Evolutionary conservation across 2,888 invertebrate genomes (phyloP).

Genomic region (Cantharis nigra): DNA sequence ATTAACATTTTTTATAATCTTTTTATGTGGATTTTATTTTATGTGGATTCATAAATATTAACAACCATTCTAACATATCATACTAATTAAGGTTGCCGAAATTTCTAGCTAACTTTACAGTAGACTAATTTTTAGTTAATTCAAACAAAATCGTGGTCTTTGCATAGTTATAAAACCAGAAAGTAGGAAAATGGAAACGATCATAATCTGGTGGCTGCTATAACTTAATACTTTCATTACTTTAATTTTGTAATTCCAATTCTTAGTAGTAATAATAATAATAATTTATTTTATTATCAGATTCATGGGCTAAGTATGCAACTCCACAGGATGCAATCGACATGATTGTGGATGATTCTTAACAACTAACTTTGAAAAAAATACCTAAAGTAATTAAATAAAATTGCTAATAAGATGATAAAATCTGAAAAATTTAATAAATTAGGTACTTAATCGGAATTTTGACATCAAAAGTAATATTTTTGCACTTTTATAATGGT

Average conservation of each 20-base stretch:
- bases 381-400: background rate
- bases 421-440: background rate
- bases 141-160: too few relatives aligned
- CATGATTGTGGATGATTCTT: conserved; percentile 62
- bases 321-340: conserved; percentile 70
- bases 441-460: background rate
- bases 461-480: background rate
- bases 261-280: background rate
- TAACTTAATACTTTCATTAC: background rate
- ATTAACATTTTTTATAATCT: background rate
- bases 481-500: background rate
- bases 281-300: conserved; percentile 17
- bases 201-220: too few relatives aligned
- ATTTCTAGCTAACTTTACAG: background rate
- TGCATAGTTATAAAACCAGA: background rate
- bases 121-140: too few relatives aligned
- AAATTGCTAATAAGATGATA: background rate
- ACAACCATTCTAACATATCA: background rate
- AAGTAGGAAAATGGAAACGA: background rate
- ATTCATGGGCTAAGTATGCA: conserved; percentile 60
- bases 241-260: background rate
- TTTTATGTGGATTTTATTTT: background rate
- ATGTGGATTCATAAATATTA: background rate
- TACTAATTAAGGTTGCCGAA: background rate
- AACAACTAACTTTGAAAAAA: conserved; percentile 7